Evolutionary conservation across 2,888 invertebrate genomes (phyloP), one percentile per base, ranked within the genome.

Genomic region (Temnothorax unifasciatus): DNA sequence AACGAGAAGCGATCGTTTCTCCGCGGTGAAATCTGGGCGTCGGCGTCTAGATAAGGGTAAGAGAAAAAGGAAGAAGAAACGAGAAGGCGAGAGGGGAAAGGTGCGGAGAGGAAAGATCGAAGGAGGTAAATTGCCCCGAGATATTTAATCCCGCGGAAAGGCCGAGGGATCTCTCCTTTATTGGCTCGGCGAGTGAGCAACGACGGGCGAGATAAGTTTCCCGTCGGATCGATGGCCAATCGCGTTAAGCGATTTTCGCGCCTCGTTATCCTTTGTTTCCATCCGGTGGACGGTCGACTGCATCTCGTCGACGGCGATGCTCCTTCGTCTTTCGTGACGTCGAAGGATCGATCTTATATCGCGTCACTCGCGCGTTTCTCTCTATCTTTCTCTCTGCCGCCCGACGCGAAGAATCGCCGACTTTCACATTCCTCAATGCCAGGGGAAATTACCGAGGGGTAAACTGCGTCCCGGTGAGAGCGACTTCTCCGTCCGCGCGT

Each of bases 181-280:
- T 94, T 94, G 94, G 93, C 92, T 94, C 85, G 84, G 86, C 86
- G 89, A 87, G 88, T 82, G 90, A 91, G 88, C 90, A 89, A 89
- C 88, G 89, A 89, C 89, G 89, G 89, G 88, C 89, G 87, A 90
- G 91, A 89, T 89, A 92, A 91, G 90, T 92, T 92, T 88, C 88
- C 86, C 86, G 75, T 88, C 89, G 92, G 91, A 94, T 94, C 93
- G 92, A 94, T 92, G 92, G 92, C 90, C 91, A 93, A 93, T 93
- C 93, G 92, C 91, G 93, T 93, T 93, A 93, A 93, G 92, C 92
- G 93, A 92, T 94, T 91, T 92, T 93, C 92, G 92, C 93, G 92
- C 92, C 93, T 94, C 93, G 94, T 94, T 94, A 94, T 94, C 92
- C 92, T 93, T 89, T 90, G 89, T 90, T 90, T 90, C 86, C 84